These are phyloP conservation scores for Protophormia terraenovae DNA, from an alignment of 2,888 invertebrate genomes.

Conservation along the genomic window DNA sequence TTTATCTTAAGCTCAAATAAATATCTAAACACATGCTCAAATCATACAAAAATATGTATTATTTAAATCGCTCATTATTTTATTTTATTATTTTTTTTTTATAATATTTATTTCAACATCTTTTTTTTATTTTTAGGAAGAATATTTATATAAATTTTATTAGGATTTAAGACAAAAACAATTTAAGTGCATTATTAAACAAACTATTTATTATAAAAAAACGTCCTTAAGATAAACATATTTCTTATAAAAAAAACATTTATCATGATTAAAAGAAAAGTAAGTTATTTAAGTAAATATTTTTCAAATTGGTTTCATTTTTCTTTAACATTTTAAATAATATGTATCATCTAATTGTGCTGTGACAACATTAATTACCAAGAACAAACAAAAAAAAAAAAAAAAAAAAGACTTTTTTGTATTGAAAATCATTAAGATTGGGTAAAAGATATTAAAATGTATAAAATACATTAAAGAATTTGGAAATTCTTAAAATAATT, in stretches of 20 bases:
- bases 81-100: conserved; percentile 24
- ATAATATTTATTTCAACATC: too few species aligned
- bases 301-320: conserved; percentile 41
- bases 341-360: conserved; percentile 52
- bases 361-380: conserved; percentile 43
- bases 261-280: conserved; percentile 37
- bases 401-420: not conserved
- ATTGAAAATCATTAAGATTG: not conserved
- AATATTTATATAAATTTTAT: conserved; percentile 81
- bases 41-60: not conserved
- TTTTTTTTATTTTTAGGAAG: conserved; percentile 75
- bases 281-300: conserved; percentile 50
- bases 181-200: conserved; percentile 67
- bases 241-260: conserved; percentile 49
- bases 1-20: too few species aligned
- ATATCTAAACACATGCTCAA: too few species aligned
- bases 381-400: not conserved
- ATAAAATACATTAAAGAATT: not conserved
- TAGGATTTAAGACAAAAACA: conserved; percentile 72
- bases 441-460: not conserved
- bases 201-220: conserved; percentile 53
- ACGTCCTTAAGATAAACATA: conserved; percentile 59
- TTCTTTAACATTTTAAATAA: not conserved
- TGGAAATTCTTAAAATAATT: not conserved
- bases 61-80: not conserved